Percentiles rank a stretch among this genome's conserved stretches.
phyloP scores from a whole-genome alignment of 1,140 invertebrate genomes.

The Leptopilina boulardi region DNA sequence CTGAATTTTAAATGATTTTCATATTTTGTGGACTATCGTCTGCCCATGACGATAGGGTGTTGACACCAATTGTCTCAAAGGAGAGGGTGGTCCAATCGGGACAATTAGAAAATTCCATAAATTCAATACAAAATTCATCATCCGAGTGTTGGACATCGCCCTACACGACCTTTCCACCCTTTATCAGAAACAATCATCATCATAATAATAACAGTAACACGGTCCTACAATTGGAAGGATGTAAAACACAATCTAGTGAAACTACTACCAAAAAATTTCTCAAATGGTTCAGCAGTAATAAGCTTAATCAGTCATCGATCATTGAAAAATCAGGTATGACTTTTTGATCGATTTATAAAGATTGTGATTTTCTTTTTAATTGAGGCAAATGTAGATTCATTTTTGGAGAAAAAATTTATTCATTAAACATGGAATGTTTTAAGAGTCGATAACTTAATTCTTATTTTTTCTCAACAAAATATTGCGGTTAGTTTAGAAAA shows the following conservation, averaged over 20 bases:
- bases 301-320: not conserved
- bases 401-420: too few species aligned
- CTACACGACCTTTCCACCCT: not conserved
- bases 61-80: not conserved
- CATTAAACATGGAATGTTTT: too few species aligned
- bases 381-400: too few species aligned
- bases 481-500: too few species aligned
- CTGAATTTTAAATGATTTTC: not conserved
- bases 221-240: not conserved
- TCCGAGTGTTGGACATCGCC: not conserved
- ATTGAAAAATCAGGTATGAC: constrained; percentile 9
- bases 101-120: constrained; percentile 26
- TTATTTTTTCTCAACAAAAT: too few species aligned
- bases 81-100: constrained; percentile 8
- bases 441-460: too few species aligned
- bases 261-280: constrained; percentile 2
- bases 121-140: not conserved
- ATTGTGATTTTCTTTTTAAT: too few species aligned
- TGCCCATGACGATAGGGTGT: not conserved
- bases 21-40: constrained; percentile 1
- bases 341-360: not conserved
- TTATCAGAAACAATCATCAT: constrained; percentile 47
- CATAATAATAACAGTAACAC: constrained; percentile 41
- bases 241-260: not conserved
- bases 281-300: constrained; percentile 9